Evolutionary conservation across 1,140 invertebrate species (phyloP).

Genomic region (Sipha flava): DNA sequence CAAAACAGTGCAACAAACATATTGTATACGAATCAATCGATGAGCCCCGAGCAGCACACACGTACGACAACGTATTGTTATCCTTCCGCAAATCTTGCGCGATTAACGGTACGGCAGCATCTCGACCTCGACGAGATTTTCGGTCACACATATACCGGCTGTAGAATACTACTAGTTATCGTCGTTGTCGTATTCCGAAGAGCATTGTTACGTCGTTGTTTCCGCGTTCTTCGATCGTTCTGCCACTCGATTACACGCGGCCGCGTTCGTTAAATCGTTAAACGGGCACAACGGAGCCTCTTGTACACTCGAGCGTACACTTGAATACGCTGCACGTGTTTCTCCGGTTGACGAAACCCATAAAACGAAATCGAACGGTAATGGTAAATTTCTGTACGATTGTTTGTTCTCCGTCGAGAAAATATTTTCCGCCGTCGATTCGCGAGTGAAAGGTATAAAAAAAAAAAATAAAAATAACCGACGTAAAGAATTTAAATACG

Average conservation of each 20-base stretch:
- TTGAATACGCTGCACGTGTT: not conserved
- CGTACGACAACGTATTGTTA: too few species aligned
- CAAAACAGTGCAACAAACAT: too few species aligned
- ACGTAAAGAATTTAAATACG: not conserved
- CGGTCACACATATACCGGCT: too few species aligned
- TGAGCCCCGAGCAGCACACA: too few species aligned
- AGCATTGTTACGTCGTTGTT: too few species aligned
- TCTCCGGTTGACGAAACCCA: not conserved
- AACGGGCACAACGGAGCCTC: not conserved
- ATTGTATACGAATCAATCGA: too few species aligned
- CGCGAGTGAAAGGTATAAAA: not conserved
- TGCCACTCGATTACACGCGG: not conserved
- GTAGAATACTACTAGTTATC: not conserved
- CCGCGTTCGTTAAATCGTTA: not conserved
- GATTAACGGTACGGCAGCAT: too few species aligned
- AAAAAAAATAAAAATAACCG: not conserved
- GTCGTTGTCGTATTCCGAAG: not conserved
- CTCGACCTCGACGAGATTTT: too few species aligned
- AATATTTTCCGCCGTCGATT: not conserved
- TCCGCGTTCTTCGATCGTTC: not conserved
- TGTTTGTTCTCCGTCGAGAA: not conserved
- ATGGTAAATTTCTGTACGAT: too few species aligned
- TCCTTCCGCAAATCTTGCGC: too few species aligned
- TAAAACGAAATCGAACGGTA: too few species aligned
- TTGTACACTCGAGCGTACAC: not conserved